Percentiles rank a stretch among this genome's conserved stretches.
These are phyloP conservation scores for Leptinotarsa haldemani DNA, from an alignment of 2,888 invertebrate genomes.

Conservation along the genomic window DNA sequence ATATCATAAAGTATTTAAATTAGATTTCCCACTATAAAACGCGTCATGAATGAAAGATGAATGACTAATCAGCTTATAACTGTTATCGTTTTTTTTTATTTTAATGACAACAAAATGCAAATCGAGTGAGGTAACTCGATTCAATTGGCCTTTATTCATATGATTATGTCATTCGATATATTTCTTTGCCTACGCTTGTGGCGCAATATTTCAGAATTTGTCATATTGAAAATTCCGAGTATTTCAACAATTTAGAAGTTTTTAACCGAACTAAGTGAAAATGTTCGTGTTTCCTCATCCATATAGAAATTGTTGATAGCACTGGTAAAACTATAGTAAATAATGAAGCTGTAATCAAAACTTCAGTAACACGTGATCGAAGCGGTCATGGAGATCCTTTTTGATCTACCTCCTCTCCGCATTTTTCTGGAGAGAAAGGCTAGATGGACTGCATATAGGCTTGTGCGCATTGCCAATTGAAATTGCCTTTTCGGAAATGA, in stretches of 20 bases:
- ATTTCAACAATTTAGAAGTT: neutral
- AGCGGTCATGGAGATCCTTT: too few species aligned
- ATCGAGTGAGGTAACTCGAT: constrained; percentile 23
- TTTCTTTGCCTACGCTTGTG: constrained; percentile 17
- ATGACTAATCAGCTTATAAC: constrained; percentile 22
- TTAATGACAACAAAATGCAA: constrained; percentile 16
- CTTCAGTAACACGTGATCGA: too few species aligned
- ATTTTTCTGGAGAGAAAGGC: too few species aligned
- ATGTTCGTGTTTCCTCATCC: neutral
- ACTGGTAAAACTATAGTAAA: too few species aligned
- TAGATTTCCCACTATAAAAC: constrained; percentile 18
- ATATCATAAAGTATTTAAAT: constrained; percentile 5
- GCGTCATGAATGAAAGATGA: constrained; percentile 19
- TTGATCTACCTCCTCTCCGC: too few species aligned
- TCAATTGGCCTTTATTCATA: constrained; percentile 20
- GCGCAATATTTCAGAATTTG: neutral
- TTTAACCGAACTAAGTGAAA: neutral
- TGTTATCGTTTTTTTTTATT: constrained; percentile 16
- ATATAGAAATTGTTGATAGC: too few species aligned
- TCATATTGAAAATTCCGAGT: neutral
- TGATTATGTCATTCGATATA: constrained; percentile 1
- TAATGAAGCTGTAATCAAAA: too few species aligned
- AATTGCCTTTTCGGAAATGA: too few species aligned
- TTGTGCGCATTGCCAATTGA: too few species aligned
- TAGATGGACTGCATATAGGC: too few species aligned